Conservation (phyloP, 2,113 vertebrate genomes). For the Budorcas taxicolor region DNA sequence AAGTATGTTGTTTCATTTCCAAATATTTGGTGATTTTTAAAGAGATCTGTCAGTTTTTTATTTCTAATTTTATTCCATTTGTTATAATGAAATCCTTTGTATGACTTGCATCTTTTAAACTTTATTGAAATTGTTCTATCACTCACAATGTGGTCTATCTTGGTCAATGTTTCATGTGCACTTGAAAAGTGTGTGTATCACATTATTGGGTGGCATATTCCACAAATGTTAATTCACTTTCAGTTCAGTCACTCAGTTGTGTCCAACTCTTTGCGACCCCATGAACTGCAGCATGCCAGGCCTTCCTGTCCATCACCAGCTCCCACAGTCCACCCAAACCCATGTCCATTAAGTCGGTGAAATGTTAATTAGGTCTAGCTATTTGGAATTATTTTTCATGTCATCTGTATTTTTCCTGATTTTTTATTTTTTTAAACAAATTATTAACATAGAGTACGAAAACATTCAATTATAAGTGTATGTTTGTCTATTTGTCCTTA, state of each 20-base stretch:
- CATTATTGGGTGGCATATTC: background rate
- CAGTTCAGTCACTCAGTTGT: no score
- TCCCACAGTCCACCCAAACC: no score
- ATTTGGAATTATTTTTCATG: background rate
- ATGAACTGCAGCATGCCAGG: no score
- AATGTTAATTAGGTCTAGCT: background rate
- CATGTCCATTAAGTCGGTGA: accelerated
- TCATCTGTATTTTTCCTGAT: background rate
- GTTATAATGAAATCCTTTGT: background rate
- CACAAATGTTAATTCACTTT: background rate
- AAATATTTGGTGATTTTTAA: background rate
- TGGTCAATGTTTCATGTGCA: background rate
- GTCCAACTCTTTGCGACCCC: no score
- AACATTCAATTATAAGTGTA: background rate
- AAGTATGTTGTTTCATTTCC: background rate
- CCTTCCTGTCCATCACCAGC: no score
- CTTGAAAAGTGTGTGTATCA: background rate
- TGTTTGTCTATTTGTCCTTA: background rate
- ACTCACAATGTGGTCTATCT: background rate
- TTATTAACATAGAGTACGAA: background rate
- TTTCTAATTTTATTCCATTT: background rate
- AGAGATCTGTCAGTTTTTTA: background rate
- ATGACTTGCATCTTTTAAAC: background rate
- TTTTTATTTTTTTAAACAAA: background rate
- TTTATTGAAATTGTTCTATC: background rate